These are phyloP conservation scores for Synanthedon tipuliformis DNA, from an alignment of 2,888 invertebrate genomes.

Conservation along the genomic window DNA sequence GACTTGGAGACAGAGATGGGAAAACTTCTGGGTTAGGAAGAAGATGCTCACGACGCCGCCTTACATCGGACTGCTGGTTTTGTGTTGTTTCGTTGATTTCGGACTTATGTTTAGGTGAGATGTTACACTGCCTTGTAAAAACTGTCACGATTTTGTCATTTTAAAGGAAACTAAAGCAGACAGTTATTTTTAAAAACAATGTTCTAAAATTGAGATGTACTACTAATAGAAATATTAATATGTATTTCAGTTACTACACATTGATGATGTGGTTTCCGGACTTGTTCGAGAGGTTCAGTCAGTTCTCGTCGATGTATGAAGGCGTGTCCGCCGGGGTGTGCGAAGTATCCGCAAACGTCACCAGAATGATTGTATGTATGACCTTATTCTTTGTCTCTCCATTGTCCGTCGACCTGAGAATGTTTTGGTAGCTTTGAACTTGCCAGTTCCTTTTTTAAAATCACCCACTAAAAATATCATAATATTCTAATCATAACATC, in stretches of 20 bases:
- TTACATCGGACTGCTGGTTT: conserved; percentile 59
- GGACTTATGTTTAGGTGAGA: conserved; percentile 72
- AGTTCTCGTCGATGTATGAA: conserved; percentile 50
- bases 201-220: no score
- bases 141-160: no score
- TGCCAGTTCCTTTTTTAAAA: no score
- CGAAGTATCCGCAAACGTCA: conserved; percentile 59
- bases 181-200: no score
- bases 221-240: no score
- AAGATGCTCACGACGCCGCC: conserved; percentile 65
- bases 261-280: conserved; percentile 79
- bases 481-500: no score
- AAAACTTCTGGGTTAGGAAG: conserved; percentile 57
- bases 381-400: not conserved
- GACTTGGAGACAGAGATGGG: conserved; percentile 54
- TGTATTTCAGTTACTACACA: conserved; percentile 63
- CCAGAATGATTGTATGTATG: conserved; percentile 25
- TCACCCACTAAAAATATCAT: no score
- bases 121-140: no score
- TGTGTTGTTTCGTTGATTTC: conserved; percentile 72
- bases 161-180: no score
- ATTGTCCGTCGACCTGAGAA: not conserved
- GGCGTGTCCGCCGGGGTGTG: conserved; percentile 64
- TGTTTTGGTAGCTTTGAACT: conserved; percentile 2
- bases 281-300: conserved; percentile 73